phyloP scores from a whole-genome alignment of 2,888 invertebrate species.

The Schizotus pectinicornis region DNA sequence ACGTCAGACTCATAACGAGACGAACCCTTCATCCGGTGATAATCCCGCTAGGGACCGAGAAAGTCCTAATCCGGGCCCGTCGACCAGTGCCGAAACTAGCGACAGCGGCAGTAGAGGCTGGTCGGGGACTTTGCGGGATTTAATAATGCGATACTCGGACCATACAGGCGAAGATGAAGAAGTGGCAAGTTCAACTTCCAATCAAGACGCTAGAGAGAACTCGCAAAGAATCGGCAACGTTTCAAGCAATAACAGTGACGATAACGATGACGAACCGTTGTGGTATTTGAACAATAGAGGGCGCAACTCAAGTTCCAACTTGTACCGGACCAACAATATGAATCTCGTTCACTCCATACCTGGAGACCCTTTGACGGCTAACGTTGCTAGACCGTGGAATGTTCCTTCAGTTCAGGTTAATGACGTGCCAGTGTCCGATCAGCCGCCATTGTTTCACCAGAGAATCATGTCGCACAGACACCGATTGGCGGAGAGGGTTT shows the following conservation, averaged over 20 bases:
- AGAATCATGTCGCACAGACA: slow-evolving; percentile 39
- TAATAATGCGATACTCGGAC: slow-evolving; percentile 34
- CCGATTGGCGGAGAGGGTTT: slow-evolving; percentile 48
- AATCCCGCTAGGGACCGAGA: background rate
- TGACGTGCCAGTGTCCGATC: slow-evolving; percentile 62
- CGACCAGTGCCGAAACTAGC: background rate
- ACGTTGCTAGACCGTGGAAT: slow-evolving; percentile 43
- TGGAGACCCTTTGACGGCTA: slow-evolving; percentile 34
- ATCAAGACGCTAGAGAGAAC: slow-evolving; percentile 13
- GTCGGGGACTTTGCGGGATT: slow-evolving; percentile 25
- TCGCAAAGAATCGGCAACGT: slow-evolving; percentile 18
- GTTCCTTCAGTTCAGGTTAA: slow-evolving; percentile 64
- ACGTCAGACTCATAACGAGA: slow-evolving; percentile 10
- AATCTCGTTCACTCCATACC: slow-evolving; percentile 30
- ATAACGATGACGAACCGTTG: slow-evolving; percentile 33
- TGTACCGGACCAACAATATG: slow-evolving; percentile 42
- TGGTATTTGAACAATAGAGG: slow-evolving; percentile 28
- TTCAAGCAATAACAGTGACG: slow-evolving; percentile 42
- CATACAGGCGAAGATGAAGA: slow-evolving; percentile 25
- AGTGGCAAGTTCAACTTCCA: slow-evolving; percentile 9
- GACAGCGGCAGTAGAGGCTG: slow-evolving; percentile 2
- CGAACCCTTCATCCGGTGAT: slow-evolving; percentile 14
- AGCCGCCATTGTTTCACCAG: slow-evolving; percentile 35
- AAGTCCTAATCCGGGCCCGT: background rate
- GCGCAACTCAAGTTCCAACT: slow-evolving; percentile 21